Conservation (phyloP, 2,797 vertebrate species). For the Balearica regulorum region DNA sequence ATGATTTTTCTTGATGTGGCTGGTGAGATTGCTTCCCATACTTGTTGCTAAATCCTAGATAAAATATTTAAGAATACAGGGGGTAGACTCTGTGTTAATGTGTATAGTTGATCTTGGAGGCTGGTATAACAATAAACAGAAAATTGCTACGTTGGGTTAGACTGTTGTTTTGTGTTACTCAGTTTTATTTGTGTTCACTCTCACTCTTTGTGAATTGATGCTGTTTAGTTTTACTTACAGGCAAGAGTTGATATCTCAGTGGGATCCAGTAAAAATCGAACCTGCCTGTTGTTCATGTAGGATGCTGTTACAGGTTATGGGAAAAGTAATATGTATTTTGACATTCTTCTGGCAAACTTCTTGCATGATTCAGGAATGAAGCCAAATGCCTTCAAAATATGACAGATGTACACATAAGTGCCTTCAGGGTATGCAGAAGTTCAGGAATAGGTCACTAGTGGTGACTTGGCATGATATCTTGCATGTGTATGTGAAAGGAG, state of each 20-base stretch:
- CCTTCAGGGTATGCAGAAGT: not conserved
- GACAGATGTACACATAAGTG: not conserved
- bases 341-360: not conserved
- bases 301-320: not conserved
- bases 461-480: not conserved
- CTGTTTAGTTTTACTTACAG: not conserved
- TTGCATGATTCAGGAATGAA: not conserved
- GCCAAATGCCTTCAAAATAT: not conserved
- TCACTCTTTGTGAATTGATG: not conserved
- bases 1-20: not conserved
- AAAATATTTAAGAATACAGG: not conserved
- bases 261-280: not conserved
- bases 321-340: not conserved
- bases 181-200: not conserved
- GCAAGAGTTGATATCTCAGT: not conserved
- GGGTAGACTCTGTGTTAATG: not conserved
- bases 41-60: constrained; percentile 11
- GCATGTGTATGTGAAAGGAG: not conserved
- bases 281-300: not conserved
- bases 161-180: not conserved
- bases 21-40: not conserved
- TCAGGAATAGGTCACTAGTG: not conserved
- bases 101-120: not conserved
- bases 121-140: not conserved
- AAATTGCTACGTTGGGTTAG: not conserved